These are phyloP conservation scores for Oxyruncus cristatus DNA, from an alignment of 2,113 vertebrate species.

Conservation along the genomic window DNA sequence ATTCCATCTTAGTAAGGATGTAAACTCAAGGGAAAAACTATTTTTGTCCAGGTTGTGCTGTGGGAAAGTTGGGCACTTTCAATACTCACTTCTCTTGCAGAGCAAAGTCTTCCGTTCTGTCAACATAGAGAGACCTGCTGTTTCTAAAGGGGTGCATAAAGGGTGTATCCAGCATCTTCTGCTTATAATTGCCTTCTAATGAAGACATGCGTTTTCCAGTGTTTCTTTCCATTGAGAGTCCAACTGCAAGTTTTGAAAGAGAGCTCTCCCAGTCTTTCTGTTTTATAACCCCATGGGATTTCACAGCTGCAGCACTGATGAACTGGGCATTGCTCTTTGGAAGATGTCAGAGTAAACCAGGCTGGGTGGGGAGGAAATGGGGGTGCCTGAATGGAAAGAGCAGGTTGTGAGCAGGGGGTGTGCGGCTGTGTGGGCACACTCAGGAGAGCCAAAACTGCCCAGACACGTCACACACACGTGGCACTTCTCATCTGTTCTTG, in stretches of 20 bases:
- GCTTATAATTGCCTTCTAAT: neutral
- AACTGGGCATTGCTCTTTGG: neutral
- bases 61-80: neutral
- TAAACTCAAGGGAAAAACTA: neutral
- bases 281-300: neutral
- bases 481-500: neutral
- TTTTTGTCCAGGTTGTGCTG: neutral
- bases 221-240: neutral
- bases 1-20: neutral
- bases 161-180: neutral
- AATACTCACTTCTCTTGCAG: neutral
- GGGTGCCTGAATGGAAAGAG: neutral
- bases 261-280: neutral
- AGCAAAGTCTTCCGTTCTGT: neutral
- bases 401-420: accelerated
- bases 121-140: neutral
- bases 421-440: neutral
- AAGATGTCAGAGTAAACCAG: neutral
- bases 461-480: accelerated
- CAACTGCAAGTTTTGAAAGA: neutral
- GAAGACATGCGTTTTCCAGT: neutral
- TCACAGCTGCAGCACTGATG: neutral
- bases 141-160: neutral
- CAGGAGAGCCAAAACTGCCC: neutral
- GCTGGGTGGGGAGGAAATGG: accelerated